These are phyloP conservation scores for Mechanitis mazaeus DNA, from an alignment of 2,888 invertebrate species.

Conservation along the genomic window DNA sequence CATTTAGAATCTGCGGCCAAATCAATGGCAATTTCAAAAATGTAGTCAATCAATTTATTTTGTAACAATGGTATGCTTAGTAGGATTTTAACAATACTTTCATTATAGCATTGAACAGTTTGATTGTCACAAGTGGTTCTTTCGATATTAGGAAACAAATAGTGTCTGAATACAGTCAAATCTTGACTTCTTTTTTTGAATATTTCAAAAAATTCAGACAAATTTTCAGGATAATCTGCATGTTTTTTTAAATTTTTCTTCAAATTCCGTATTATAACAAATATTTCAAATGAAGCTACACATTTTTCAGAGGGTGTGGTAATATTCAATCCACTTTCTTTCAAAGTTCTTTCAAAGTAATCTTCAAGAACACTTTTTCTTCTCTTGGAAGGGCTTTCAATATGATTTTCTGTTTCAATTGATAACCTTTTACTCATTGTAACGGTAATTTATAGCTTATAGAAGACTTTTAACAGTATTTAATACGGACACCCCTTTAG, in stretches of 20 bases:
- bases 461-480: not conserved
- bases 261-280: conserved; percentile 68
- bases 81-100: conserved; percentile 79
- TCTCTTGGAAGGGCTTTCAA: conserved; percentile 43
- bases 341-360: conserved; percentile 47
- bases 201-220: conserved; percentile 72
- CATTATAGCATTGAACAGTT: conserved; percentile 58
- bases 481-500: too few species aligned
- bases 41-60: conserved; percentile 74
- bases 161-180: conserved; percentile 44
- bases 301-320: conserved; percentile 55
- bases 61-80: conserved; percentile 79
- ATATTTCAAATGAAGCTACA: conserved; percentile 54
- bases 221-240: conserved; percentile 72
- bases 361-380: conserved; percentile 36
- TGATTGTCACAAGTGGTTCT: conserved; percentile 43
- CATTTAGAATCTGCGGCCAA: conserved; percentile 70
- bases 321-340: conserved; percentile 53
- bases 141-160: conserved; percentile 60
- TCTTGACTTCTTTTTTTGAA: conserved; percentile 57
- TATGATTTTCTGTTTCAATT: not conserved
- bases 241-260: conserved; percentile 58
- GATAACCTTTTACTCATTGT: conserved; percentile 1
- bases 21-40: conserved; percentile 79
- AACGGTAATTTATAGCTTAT: not conserved